Conservation (phyloP, 2,888 invertebrate species). For the Entomobrya proxima region DNA sequence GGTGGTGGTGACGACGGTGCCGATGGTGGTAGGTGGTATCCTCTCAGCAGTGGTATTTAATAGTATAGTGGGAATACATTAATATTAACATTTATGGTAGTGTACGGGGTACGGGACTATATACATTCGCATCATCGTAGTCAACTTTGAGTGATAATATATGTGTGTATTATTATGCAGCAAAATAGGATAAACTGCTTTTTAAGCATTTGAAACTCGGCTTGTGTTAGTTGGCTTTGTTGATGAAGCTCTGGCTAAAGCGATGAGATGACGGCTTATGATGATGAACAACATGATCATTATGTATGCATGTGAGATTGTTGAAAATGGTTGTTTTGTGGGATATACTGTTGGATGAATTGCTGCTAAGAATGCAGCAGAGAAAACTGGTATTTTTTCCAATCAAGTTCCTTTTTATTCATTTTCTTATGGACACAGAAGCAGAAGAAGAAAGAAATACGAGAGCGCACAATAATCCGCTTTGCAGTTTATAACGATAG, state of each 20-base stretch:
- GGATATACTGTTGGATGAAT: constrained; percentile 10
- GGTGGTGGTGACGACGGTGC: neutral
- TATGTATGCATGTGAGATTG: neutral
- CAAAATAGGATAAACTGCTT: neutral
- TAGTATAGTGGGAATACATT: neutral
- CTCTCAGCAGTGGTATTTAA: neutral
- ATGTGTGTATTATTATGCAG: neutral
- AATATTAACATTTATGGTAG: too few relatives aligned
- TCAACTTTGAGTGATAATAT: too few relatives aligned
- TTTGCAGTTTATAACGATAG: too few relatives aligned
- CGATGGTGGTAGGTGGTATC: constrained; percentile 34
- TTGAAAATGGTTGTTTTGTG: neutral
- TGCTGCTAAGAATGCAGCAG: neutral
- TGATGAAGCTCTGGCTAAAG: too few relatives aligned
- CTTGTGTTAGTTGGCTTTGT: neutral
- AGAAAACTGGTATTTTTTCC: constrained; percentile 48
- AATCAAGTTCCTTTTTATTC: constrained; percentile 38
- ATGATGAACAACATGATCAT: neutral
- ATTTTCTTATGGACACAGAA: constrained; percentile 13
- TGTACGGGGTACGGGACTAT: too few relatives aligned
- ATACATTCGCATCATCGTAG: too few relatives aligned
- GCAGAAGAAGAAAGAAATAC: constrained; percentile 1
- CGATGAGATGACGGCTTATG: neutral
- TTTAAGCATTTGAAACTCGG: constrained; percentile 1
- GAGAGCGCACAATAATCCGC: neutral